Evolutionary conservation across 1,140 invertebrate species (phyloP).

Genomic region (Drosophila jambulina): DNA sequence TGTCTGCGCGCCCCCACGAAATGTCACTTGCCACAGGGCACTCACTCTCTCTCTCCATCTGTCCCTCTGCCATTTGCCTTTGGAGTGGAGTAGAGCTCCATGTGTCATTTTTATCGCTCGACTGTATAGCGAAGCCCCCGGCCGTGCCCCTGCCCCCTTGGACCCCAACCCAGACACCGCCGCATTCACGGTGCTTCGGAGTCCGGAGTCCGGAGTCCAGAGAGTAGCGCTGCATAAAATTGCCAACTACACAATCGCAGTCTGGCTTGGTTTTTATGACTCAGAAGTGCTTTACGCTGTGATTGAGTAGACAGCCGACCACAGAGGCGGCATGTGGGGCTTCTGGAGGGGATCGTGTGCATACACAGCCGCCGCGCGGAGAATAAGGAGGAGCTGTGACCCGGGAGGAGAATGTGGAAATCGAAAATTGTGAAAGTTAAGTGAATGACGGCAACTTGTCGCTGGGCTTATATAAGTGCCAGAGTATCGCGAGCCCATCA

Average conservation of each 20-base stretch:
- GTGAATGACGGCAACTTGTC: slow-evolving; percentile 42
- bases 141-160: background rate
- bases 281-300: slow-evolving; percentile 52
- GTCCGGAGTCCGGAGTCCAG: slow-evolving; percentile 8
- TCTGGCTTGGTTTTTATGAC: slow-evolving; percentile 52
- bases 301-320: slow-evolving; percentile 54
- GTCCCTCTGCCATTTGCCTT: slow-evolving; percentile 17
- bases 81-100: slow-evolving; percentile 25
- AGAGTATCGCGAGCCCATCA: slow-evolving; percentile 2
- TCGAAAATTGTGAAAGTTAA: slow-evolving; percentile 46
- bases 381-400: slow-evolving; percentile 20
- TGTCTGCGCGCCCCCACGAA: slow-evolving; percentile 31
- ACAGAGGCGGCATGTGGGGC: slow-evolving; percentile 16
- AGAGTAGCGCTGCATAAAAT: slow-evolving; percentile 50
- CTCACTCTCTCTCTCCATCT: slow-evolving; percentile 8
- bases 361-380: background rate
- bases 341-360: slow-evolving; percentile 6
- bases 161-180: background rate
- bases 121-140: background rate
- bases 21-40: slow-evolving; percentile 42
- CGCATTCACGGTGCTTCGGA: slow-evolving; percentile 13
- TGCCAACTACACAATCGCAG: slow-evolving; percentile 51
- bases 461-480: slow-evolving; percentile 11
- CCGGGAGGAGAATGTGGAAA: slow-evolving; percentile 26
- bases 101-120: slow-evolving; percentile 57